Evolutionary conservation across 2,113 vertebrate species (phyloP).

Genomic region (Crypturellus undulatus): DNA sequence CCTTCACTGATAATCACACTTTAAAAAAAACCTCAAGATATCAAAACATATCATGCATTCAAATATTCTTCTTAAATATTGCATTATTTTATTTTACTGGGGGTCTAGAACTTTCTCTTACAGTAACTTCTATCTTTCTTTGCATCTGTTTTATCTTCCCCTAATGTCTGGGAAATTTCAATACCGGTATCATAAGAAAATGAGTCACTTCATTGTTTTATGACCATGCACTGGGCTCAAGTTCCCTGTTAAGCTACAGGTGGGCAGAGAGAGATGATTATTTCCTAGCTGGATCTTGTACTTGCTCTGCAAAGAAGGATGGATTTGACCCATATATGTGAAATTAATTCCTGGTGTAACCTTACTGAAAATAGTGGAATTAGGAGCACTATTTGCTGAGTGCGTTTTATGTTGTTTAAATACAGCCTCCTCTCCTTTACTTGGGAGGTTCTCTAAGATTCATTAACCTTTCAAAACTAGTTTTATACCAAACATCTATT

Average conservation of each 20-base stretch:
- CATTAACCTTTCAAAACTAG: constrained; percentile 5
- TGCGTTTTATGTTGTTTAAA: background rate
- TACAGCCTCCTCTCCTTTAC: background rate
- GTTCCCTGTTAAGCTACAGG: background rate
- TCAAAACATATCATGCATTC: background rate
- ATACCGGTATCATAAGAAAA: background rate
- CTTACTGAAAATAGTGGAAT: background rate
- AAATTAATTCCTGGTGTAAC: background rate
- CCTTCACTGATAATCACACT: background rate
- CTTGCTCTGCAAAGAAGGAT: background rate
- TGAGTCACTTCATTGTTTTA: background rate
- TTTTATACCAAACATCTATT: background rate
- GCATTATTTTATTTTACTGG: background rate
- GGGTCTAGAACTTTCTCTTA: background rate
- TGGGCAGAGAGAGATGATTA: background rate
- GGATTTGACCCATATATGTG: background rate
- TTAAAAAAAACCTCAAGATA: background rate
- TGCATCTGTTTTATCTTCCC: background rate
- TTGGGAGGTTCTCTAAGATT: background rate
- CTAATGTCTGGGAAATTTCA: background rate
- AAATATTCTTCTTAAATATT: background rate
- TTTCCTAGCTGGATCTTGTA: background rate
- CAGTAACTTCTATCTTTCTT: background rate
- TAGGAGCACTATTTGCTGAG: background rate
- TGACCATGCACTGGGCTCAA: background rate